Conservation (phyloP, 1,140 invertebrate genomes). For the Wiebesia pumilae region DNA sequence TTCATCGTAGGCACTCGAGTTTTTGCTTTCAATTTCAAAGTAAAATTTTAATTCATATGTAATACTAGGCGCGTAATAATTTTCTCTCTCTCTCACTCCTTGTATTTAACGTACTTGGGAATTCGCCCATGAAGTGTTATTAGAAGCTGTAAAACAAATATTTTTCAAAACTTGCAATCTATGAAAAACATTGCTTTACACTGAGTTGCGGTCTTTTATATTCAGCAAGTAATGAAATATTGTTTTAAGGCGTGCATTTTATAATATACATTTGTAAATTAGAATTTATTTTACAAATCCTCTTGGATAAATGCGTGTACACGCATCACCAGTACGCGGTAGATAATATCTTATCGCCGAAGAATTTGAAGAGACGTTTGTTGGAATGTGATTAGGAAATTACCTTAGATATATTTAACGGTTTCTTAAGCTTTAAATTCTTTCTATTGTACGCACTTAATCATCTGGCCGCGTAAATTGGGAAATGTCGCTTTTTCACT, state of each 20-base stretch:
- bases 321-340: not conserved
- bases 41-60: too few species aligned
- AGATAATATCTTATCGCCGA: not conserved
- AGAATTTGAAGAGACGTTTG: not conserved
- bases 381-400: conserved; percentile 36
- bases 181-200: too few species aligned
- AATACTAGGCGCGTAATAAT: too few species aligned
- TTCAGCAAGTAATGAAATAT: not conserved
- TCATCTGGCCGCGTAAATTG: conserved; percentile 38
- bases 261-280: not conserved
- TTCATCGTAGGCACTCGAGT: too few species aligned
- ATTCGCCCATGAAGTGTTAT: not conserved
- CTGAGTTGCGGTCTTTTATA: not conserved
- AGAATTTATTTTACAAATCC: not conserved
- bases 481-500: not conserved
- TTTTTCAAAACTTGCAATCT: not conserved
- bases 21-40: too few species aligned
- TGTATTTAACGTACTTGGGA: too few species aligned
- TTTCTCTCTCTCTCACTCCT: too few species aligned
- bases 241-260: not conserved
- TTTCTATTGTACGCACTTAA: conserved; percentile 23
- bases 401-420: conserved; percentile 31
- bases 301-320: too few species aligned
- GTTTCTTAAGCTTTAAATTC: conserved; percentile 26
- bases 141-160: not conserved